Base-by-base conservation (phyloP, 2,888 invertebrate species). In the Dermolepida albohirtum region DNA sequence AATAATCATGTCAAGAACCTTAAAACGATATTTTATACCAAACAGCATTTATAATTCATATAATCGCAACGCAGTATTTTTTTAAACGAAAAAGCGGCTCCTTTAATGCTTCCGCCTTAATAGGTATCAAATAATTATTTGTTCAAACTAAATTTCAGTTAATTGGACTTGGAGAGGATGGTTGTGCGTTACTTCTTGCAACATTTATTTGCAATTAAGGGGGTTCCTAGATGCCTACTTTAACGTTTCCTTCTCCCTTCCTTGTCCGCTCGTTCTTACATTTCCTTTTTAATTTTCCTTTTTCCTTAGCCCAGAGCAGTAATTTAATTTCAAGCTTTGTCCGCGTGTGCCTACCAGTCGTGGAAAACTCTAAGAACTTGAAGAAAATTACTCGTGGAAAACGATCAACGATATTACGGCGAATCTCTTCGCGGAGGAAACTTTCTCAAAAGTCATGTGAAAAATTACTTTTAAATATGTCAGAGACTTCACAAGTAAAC, bases 301-400 rank as follows among this genome's bases (percentile, higher is more conserved):
- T 41, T 14, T 41, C 43, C 41, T 57, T 57, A 22, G 16, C 40
- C 17, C 51, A 12, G 29, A 51, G 29, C 27, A 27, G 51, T 51
- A 51, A 51, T 51, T 51, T 51, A 51, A 51, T 51, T 51, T 51
- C 51, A 29, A 51, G 51, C 51, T 51, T 51, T 51, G 51, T 51
- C 51, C 39, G 51, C 29, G 51, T 7, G 51, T 10, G 34, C 34
- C 34, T 34, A 12, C 34, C 34, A 6, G 34, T 8, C 34, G 34
- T 8, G 10, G 34, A 34, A 34, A 34, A 10, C 34, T 34, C 34
- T 2, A 34, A 34, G 10, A 10, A 34, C 34, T 34, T 7, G 34
- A 34, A 34, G 22, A 22, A 22, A 22, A 22, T 2, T 34, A 34
- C 34, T 34, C 34, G 34, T 34, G 50, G 29, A 51, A 27, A 51